These are phyloP conservation scores for Allophyes oxyacanthae DNA, from an alignment of 2,888 invertebrate species.

Conservation along the genomic window DNA sequence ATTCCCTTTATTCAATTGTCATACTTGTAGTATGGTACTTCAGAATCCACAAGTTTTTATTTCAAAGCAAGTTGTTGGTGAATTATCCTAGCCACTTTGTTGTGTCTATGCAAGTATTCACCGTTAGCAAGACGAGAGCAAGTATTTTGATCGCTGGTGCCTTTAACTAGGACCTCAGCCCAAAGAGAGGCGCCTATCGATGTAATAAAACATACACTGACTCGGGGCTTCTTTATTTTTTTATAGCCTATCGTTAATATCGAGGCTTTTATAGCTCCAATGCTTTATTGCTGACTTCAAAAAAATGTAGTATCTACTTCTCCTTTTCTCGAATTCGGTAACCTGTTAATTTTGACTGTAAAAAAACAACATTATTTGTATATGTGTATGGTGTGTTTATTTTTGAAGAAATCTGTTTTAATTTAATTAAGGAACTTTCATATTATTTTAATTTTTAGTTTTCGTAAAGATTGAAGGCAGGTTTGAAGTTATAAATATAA, in stretches of 20 bases:
- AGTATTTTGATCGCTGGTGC: conserved; percentile 5
- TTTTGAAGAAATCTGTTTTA: conserved; percentile 47
- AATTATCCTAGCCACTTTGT: too few species aligned
- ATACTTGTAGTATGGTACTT: too few species aligned
- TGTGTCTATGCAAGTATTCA: too few species aligned
- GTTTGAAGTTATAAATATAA: too few species aligned
- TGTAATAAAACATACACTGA: conserved; percentile 80
- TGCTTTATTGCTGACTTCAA: conserved; percentile 80
- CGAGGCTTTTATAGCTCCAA: conserved; percentile 80
- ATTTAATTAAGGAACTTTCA: conserved; percentile 25
- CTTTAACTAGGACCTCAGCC: conserved; percentile 34
- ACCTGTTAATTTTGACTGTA: conserved; percentile 85
- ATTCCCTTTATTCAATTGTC: too few species aligned
- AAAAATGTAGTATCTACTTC: conserved; percentile 57
- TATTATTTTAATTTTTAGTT: too few species aligned
- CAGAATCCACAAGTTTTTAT: too few species aligned
- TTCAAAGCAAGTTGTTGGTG: too few species aligned
- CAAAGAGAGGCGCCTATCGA: conserved; percentile 77
- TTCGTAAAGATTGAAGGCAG: too few species aligned
- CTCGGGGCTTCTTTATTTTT: conserved; percentile 81
- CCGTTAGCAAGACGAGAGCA: too few species aligned
- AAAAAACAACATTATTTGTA: conserved; percentile 73
- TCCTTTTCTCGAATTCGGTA: conserved; percentile 74
- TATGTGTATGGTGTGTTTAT: conserved; percentile 52
- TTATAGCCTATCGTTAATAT: conserved; percentile 85